Evolutionary conservation across 2,888 invertebrate genomes (phyloP).

Genomic region (Heliothis peltigera): DNA sequence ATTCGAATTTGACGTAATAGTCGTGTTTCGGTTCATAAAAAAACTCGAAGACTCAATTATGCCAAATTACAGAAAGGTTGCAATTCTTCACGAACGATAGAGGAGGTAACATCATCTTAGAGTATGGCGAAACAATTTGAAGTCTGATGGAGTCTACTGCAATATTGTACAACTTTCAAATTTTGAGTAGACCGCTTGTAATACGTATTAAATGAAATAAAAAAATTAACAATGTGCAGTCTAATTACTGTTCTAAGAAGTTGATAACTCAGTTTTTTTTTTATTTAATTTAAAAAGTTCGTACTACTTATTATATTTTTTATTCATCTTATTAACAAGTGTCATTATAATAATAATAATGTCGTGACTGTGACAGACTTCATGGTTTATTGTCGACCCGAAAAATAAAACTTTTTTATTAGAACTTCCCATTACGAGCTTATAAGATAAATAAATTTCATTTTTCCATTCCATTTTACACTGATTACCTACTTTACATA

Average conservation of each 20-base stretch:
- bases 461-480: too few species aligned
- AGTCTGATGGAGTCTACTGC: slow-evolving; percentile 5
- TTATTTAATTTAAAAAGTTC: too few species aligned
- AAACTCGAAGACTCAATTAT: slow-evolving; percentile 57
- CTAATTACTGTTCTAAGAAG: background rate
- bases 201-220: slow-evolving; percentile 15
- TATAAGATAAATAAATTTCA: too few species aligned
- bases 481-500: too few species aligned
- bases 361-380: background rate
- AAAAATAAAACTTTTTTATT: background rate
- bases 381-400: background rate
- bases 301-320: too few species aligned
- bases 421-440: background rate
- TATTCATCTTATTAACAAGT: too few species aligned
- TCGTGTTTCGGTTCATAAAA: slow-evolving; percentile 55
- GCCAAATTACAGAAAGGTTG: slow-evolving; percentile 51
- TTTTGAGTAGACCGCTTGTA: slow-evolving; percentile 19
- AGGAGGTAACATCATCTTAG: slow-evolving; percentile 25
- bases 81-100: slow-evolving; percentile 48
- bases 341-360: too few species aligned
- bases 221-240: background rate
- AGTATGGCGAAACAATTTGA: slow-evolving; percentile 46
- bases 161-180: slow-evolving; percentile 18
- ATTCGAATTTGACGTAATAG: slow-evolving; percentile 47
- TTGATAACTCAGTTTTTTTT: too few species aligned